Base-by-base conservation (phyloP, 2,113 vertebrate species). In the Cathartes aura region DNA sequence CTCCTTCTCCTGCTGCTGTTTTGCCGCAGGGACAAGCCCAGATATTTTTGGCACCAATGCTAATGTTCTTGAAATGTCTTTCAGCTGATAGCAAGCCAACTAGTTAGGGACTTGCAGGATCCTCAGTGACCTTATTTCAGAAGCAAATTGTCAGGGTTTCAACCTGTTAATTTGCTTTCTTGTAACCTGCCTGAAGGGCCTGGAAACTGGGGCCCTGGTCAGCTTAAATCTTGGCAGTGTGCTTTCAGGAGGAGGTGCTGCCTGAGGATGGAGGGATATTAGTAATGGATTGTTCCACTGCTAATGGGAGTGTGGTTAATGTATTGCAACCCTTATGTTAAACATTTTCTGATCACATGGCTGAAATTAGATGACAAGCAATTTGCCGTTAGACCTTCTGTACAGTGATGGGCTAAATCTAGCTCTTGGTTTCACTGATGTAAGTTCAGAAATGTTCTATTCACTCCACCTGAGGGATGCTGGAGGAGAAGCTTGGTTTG, bases 61-160 rank as follows among this genome's bases (percentile, higher is more conserved):
- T 82, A 38, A 89, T 74, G 91, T 66, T 96, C 89, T 85, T 96
- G 78, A 94, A 91, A 82, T 29, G 84, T 76, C 95, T 97, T 91
- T 95, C 78, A 93, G 76, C 73, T 73, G 87, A 68, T 21, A 93
- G 76, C 48, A 30, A 95, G 80, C 72, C 92, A 87, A 87, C 66
- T 86, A 93, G 91, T 75, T 75, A 58, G 76, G 73, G 74, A 68
- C 74, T 75, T 76, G 30, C 8, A 68, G 52, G 73, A 89, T 96
- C 48, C 70, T 94, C 62, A 22, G 48, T 20, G 87, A 94, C 93
- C 93, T 95, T 87, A 63, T 95, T 96, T 82, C 68, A 78, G 88
- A 42, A 83, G 85, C 29, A 88, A 92, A 90, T 40, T 81, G 74
- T 68, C 92, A 84, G 76, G 34, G 47, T 85, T 96, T 87, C 93